Evolutionary conservation across 2,113 vertebrate species (phyloP), one percentile per base, ranked within the genome.

Genomic region (Albula goreensis): DNA sequence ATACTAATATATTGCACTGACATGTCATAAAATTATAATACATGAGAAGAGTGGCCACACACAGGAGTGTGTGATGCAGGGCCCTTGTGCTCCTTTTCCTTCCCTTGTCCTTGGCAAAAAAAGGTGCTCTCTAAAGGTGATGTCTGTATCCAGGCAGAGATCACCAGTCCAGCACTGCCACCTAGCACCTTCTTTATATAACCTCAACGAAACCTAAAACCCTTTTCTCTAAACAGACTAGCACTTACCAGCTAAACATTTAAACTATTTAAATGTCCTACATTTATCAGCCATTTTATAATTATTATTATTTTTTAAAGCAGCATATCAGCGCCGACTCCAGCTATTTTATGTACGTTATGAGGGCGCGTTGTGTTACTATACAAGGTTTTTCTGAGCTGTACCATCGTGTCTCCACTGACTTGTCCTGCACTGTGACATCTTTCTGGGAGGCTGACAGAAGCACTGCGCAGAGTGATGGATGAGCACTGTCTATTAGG

Each of bases 401-500:
- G 50, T 70, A 50, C 78, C 83, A 70, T 53, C 86, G 85, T 81
- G 88, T 91, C 89, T 85, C 88, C 86, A 49, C 88, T 85, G 85
- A 88, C 90, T 90, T 88, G 85, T 87, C 80, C 87, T 85, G 86
- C 90, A 88, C 86, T 63, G 90, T 93, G 93, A 93, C 93, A 94
- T 90, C 91, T 93, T 91, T 89, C 92, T 91, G 57, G 82, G 89
- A 90, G 88, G 87, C 92, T 93, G 93, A 93, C 94, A 94, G 92
- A 89, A 83, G 90, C 90, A 92, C 93, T 90, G 93, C 93, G 90
- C 90, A 57, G 89, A 83, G 93, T 94, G 95, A 94, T 93, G 90
- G 94, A 95, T 93, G 94, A 93, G 91, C 81, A 80, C 91, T 93
- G 94, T 95, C 94, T 92, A 92, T 93, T 94, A 95, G 90, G 89